Conservation (phyloP, 2,797 vertebrate species). For the Morelia viridis region DNA sequence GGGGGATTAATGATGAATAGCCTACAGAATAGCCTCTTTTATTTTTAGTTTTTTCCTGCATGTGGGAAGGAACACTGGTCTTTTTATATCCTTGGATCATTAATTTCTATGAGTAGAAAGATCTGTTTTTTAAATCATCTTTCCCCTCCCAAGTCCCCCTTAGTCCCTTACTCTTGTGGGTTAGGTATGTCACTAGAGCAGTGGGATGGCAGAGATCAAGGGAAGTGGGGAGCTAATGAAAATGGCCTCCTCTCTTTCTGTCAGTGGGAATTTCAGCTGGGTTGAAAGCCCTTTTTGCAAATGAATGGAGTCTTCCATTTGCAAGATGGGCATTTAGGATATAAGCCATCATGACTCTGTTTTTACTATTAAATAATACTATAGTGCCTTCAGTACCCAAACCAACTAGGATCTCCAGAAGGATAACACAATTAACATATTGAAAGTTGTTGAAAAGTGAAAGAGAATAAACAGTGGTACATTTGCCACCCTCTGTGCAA, state of each 20-base stretch:
- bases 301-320: background rate
- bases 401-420: background rate
- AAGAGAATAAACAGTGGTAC: background rate
- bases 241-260: background rate
- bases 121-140: background rate
- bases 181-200: background rate
- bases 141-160: background rate
- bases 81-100: background rate
- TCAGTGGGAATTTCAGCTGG: background rate
- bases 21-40: background rate
- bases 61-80: background rate
- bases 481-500: background rate
- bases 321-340: background rate
- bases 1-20: background rate
- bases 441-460: background rate
- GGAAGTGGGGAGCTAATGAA: background rate
- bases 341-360: background rate
- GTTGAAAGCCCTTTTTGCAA: background rate
- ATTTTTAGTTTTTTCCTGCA: background rate
- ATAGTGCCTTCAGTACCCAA: background rate
- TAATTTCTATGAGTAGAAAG: background rate
- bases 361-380: background rate
- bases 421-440: background rate
- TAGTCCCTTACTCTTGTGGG: background rate
- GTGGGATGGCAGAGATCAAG: background rate